Evolutionary conservation across 2,113 vertebrate species (phyloP).

Genomic region (Arvicanthis niloticus): DNA sequence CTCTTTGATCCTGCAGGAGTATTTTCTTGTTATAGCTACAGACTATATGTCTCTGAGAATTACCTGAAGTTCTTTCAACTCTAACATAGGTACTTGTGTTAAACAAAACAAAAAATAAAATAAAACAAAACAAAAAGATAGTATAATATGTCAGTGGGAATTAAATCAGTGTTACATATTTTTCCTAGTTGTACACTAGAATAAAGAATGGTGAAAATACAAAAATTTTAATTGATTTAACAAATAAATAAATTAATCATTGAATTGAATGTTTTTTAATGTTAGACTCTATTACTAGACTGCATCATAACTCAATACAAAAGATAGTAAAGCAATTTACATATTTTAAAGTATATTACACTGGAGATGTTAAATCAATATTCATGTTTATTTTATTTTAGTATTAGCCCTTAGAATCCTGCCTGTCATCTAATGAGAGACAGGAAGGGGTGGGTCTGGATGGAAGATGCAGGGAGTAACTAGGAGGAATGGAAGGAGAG

Average conservation of each 20-base stretch:
- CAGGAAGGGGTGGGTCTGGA: not conserved
- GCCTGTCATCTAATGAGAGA: not conserved
- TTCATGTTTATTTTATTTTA: conserved; percentile 48
- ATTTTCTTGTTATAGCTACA: conserved; percentile 48
- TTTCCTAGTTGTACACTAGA: conserved; percentile 23
- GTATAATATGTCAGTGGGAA: not conserved
- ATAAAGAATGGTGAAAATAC: not conserved
- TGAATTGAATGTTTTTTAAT: conserved; percentile 33
- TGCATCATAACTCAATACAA: conserved; percentile 29
- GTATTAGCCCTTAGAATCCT: not conserved
- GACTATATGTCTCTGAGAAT: conserved; percentile 45
- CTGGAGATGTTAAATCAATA: conserved; percentile 21
- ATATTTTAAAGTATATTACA: conserved; percentile 58
- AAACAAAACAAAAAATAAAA: not conserved
- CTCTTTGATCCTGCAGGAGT: conserved; percentile 43
- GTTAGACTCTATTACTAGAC: not conserved
- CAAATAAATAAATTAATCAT: not conserved
- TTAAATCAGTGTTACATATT: conserved; percentile 20
- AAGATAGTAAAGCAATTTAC: conserved; percentile 2
- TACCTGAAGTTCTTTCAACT: conserved; percentile 44
- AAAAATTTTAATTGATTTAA: not conserved
- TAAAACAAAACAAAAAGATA: not conserved
- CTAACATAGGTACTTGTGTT: conserved; percentile 46
- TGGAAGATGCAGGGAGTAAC: not conserved
- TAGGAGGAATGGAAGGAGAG: not conserved